Evolutionary conservation across 2,888 invertebrate species (phyloP), one percentile per base, ranked within the genome.

Genomic region (Cataglyphis livida): DNA sequence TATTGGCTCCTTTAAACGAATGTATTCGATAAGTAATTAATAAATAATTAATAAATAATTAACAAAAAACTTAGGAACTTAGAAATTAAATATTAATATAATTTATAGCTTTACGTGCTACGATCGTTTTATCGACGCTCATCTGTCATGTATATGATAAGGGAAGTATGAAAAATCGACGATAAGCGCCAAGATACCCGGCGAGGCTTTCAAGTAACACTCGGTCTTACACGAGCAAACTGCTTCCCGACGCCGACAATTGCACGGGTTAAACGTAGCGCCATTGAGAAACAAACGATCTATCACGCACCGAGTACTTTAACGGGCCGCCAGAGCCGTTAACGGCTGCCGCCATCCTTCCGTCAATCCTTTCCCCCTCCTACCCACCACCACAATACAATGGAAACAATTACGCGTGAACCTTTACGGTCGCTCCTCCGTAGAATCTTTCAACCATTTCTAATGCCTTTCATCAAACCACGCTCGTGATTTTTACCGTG

Each of bases 361-460:
- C 35, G 32, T 35, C 38, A 32, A 0, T n/a, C 6, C 51, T 0
- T 18, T 21, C n/a, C 44, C 44, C 44, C 32, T 76, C 81, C 28
- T 78, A 57, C 51, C 32, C 79, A 81, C 81, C 81, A 57, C 57
- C 57, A 57, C 57, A 57, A 28, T 71, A 89, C 89, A 89, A 90
- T 90, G 85, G 87, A 90, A 91, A 91, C 88, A 91, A 91, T 91
- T 91, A 90, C 82, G 84, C n/a, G 78, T 82, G 48, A 79, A 79
- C 83, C 75, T 82, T 88, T 89, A 85, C 84, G 65, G 62, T 38
- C 61, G 51, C 35, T 61, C 65, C 57, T 78, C 75, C 28, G 21
- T 70, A 48, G 71, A 81, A 64, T 81, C 86, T 86, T 87, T 82
- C 82, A 84, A 82, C 74, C 81, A 82, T 88, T 85, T 82, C 59